Base-by-base conservation (phyloP, 2,888 invertebrate species). In the Octonoba sinensis region DNA sequence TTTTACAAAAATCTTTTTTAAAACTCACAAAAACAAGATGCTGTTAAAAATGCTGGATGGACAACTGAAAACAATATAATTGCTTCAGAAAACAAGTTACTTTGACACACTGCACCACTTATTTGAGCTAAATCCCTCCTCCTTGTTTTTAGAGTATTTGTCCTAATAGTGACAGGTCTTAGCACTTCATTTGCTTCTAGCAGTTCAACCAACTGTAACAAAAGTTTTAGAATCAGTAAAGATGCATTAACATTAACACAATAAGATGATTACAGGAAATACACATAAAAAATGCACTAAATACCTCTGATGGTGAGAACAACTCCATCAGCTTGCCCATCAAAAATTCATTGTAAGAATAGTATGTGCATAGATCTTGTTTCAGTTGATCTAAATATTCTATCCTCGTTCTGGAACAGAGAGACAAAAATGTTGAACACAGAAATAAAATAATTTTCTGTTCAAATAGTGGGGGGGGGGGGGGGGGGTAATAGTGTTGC, bases 111-210 rank as follows among this genome's bases (percentile, higher is more conserved):
- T 20, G 0, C 18, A 15, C 0, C n/a, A 46, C 49, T 47, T 86
- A 91, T 91, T 87, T 96, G 96, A 4, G 98, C 98, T 79, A 99
- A 91, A 89, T 98, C 97, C 78, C 96, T 91, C 85, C 98, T 91
- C 73, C 99, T 87, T 1, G 91, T 91, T 86, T 98, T 99, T 51
- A 99, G 90, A 73, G 95, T 96, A 88, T 99, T 99, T 0, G 97
- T 95, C 82, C 99, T 92, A 83, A 99, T 95, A 0, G 99, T 99
- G 44, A 99, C 91, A 0, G 99, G 99, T 81, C 99, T 91, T 78
- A 96, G 93, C 11, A 94, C 93, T 91, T 99, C 99, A 88, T 96
- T 97, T 0, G 99, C 95, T 90, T 99, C 99, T 73, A 99, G 90
- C 89, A 96, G 97, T 88, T 99, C 97, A 85, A 97, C 90, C 18